Evolutionary conservation across 2,888 invertebrate species (phyloP), one percentile per base, ranked within the genome.

Genomic region (Sarcophaga caerulescens): DNA sequence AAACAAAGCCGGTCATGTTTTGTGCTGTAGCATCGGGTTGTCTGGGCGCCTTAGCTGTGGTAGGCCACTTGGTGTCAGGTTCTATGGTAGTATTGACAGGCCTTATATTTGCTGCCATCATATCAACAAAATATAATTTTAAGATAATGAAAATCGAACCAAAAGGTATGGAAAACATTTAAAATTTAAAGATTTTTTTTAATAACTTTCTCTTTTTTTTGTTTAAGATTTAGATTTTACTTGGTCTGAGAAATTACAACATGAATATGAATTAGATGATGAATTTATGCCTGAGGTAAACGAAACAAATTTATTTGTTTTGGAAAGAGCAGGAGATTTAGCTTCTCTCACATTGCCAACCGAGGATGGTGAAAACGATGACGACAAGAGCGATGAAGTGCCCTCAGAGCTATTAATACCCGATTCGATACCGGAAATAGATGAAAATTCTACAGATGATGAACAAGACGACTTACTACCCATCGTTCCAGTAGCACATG

Each of bases 231-330:
- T 84, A 88, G 91, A 89, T 82, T 90, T 89, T 60, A 88, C 89
- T 57, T 91, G 90, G 91, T 81, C 90, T 3, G 91, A 90, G 78
- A 90, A 89, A 84, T 73, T 90, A 4, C 89, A 89, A 82, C 90
- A 91, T 75, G 89, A 92, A 17, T 88, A 89, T 12, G 92, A 92
- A 71, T 76, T 88, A 23, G 90, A 91, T 23, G 92, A 93, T 85
- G 93, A 93, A 87, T 93, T 93, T 87, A 87, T 93, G 89, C 93
- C 92, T 4, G 93, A 93, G 85, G 91, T 89, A 0, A 93, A 90
- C 81, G 93, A 92, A 81, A 88, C 89, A 21, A 92, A 92, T 89
- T 87, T 93, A 82, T 90, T 90, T 83, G 90, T 93, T 10, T 85
- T 93, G 82, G 90, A 93, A 81, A 90, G 90, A 71, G 93, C 93